Evolutionary conservation across 2,888 invertebrate species (phyloP), one percentile per base, ranked within the genome.

Genomic region (Scaptomyza parva): DNA sequence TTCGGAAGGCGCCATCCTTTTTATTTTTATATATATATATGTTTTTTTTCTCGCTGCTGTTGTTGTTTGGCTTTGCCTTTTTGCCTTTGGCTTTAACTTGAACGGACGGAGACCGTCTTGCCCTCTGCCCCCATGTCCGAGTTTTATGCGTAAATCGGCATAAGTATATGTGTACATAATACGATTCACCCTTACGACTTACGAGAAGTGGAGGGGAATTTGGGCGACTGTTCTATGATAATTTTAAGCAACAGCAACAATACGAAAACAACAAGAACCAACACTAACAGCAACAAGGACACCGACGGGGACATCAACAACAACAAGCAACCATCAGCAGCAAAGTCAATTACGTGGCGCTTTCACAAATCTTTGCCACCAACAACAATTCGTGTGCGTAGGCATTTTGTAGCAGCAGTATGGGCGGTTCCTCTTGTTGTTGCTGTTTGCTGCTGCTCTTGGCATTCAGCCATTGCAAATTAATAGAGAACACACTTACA

Each of bases 121-220:
- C 52, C 60, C 60, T 57, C 61, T 63, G 60, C 41, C 11, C 44
- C 60, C 58, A 30, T 54, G 62, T 81, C 66, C 77, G 74, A 83
- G 80, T 86, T 78, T 79, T 76, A 80, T 80, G 79, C 86, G 86
- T 76, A 80, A 83, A 86, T 80, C 83, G 80, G 84, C 84, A 83
- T 83, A 86, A 86, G 84, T 86, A 81, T 77, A 81, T 86, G 81
- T 86, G 81, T 83, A 86, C 81, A 86, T 84, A 81, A 83, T 86
- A 66, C 84, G 73, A 79, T 79, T 70, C 66, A 60, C 69, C 67
- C 63, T 62, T 51, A n/a, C n/a, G 20, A 18, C 44, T 14, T n/a
- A 47, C 20, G 18, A 2, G 28, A 26, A 11, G 3, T 1, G 5
- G 45, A 28, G n/a, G 18, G 45, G n/a, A n/a, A n/a, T n/a, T 45